Percentiles rank a stretch among this genome's conserved stretches.
phyloP scores from a whole-genome alignment of 2,888 invertebrate genomes.

The Cerceris rybyensis region DNA sequence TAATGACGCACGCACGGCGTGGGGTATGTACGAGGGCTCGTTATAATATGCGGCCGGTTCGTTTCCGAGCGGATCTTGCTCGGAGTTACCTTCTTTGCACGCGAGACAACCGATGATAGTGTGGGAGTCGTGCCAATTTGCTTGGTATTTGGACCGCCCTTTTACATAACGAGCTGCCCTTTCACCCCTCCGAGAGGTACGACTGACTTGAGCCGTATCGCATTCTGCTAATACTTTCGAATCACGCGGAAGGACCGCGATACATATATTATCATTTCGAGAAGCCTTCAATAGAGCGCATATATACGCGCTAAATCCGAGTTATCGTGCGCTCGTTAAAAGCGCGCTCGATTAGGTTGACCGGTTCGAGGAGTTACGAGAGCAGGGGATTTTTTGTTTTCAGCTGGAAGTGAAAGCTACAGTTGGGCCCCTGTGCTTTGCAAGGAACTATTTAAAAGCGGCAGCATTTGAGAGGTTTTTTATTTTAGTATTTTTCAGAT shows the following conservation, averaged over 20 bases:
- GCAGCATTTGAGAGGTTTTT: too few relatives aligned
- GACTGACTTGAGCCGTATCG: conserved; percentile 41
- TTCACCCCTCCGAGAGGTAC: conserved; percentile 47
- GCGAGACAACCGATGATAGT: conserved; percentile 63
- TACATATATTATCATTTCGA: neutral
- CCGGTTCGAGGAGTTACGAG: too few relatives aligned
- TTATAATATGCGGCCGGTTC: conserved; percentile 72
- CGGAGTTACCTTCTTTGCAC: conserved; percentile 48
- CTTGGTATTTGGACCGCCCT: conserved; percentile 76
- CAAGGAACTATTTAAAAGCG: too few relatives aligned
- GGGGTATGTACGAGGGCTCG: conserved; percentile 70
- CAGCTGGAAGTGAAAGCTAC: too few relatives aligned
- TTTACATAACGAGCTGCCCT: conserved; percentile 68
- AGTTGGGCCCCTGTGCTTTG: too few relatives aligned
- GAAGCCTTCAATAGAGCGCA: neutral
- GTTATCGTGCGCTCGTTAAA: neutral
- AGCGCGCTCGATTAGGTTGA: too few relatives aligned
- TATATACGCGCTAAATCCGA: neutral
- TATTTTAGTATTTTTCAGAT: too few relatives aligned
- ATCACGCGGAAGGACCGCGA: conserved; percentile 30
- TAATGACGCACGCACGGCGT: conserved; percentile 72
- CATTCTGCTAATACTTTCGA: conserved; percentile 20
- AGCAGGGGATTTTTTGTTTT: too few relatives aligned
- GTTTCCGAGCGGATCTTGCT: conserved; percentile 57
- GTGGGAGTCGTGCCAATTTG: conserved; percentile 80